A percentile compares a stretch with the other conserved stretches of the same genome.
phyloP scores from a whole-genome alignment of 2,113 vertebrate genomes.

The Hydropotes inermis region DNA sequence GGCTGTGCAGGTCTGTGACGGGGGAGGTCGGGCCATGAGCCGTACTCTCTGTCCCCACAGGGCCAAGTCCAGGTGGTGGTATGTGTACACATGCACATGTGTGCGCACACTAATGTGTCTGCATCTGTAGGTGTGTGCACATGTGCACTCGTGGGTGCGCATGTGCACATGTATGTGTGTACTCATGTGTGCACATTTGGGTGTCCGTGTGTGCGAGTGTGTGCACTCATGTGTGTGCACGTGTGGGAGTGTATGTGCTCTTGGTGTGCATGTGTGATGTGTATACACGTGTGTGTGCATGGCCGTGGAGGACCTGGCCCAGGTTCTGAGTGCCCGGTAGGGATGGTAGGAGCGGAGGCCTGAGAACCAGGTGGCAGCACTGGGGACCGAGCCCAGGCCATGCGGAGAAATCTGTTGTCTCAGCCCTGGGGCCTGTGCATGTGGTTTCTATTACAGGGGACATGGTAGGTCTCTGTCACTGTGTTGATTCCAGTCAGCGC shows the following conservation, averaged over 20 bases:
- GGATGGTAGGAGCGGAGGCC: not conserved
- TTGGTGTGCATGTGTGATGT: not conserved
- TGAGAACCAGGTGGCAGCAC: fast-evolving
- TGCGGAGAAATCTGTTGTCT: not conserved
- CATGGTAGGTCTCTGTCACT: too few species aligned
- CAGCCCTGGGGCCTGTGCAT: not conserved
- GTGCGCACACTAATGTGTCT: not conserved
- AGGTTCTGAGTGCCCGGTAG: not conserved
- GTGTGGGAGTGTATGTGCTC: not conserved
- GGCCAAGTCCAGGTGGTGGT: not conserved
- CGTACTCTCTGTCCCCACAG: not conserved
- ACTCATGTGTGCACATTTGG: not conserved
- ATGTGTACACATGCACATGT: not conserved
- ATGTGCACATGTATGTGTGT: too few species aligned
- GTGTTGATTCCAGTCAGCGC: not conserved
- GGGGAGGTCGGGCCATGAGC: not conserved
- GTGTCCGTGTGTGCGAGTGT: too few species aligned
- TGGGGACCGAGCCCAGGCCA: not conserved
- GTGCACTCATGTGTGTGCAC: too few species aligned
- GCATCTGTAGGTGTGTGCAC: not conserved
- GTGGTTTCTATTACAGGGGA: not conserved
- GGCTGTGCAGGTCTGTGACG: not conserved
- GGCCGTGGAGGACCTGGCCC: not conserved
- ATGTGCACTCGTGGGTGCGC: too few species aligned
- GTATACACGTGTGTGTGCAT: not conserved